Evolutionary conservation across 2,888 invertebrate genomes (phyloP), one percentile per base, ranked within the genome.

Genomic region (Elysia crispata): DNA sequence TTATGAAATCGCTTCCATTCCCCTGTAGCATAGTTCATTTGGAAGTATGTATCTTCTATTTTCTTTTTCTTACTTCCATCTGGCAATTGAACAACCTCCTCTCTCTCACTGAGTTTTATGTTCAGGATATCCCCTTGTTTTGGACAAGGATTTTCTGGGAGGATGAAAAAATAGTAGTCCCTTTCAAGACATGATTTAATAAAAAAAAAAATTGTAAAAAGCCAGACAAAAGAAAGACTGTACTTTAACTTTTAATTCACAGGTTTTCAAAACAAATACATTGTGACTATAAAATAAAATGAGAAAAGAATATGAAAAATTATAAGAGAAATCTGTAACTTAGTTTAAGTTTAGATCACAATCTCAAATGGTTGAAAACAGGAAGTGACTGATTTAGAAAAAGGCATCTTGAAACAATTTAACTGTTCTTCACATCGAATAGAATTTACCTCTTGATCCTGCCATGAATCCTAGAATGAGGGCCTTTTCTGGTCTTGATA

Each of bases 401-500:
- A 11, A 41, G 41, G 3, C 3, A 41, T 41, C 41, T 41, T 11
- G 5, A 41, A 41, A 3, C 41, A 41, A 11, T 11, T 6, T 41
- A 41, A 41, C 3, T 11, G 11, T 41, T 41, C 11, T 41, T 41
- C 11, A 31, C 15, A 54, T 25, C 23, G 1, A 49, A 15, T 41
- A 8, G 30, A 41, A 57, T 88, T 82, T 91, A 96, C 96, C 97
- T 92, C 98, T 95, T 13, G 97, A 96, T n/a, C 98, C 99, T 75
- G 98, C 98, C 97, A 99, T 98, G 90, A 99, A 99, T 85, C 98
- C 98, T 50, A 99, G 94, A 91, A 99, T 99, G 76, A 99, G 95
- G 77, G 98, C 98, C 91, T 99, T 99, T 92, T 99, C 98, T 0
- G 98, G 97, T 85, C 98, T 93, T 1, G 98, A 98, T 76, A 99